Percentiles rank a stretch among this genome's conserved stretches.
These are phyloP conservation scores for Sebastes hubbsi DNA, from an alignment of 2,797 vertebrate species.

Conservation along the genomic window DNA sequence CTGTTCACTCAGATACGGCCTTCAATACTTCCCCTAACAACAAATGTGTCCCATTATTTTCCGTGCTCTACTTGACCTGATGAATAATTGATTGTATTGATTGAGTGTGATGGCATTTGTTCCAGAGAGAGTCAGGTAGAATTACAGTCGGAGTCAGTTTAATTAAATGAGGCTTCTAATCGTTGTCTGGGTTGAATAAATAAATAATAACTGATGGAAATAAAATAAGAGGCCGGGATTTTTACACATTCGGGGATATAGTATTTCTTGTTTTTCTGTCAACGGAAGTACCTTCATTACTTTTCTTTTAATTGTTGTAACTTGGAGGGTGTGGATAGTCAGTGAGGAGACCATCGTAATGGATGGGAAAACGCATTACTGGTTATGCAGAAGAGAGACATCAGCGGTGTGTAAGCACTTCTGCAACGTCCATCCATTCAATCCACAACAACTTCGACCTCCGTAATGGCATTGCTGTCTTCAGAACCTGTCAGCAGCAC, in stretches of 20 bases:
- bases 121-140: slow-evolving; percentile 32
- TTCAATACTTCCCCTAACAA: not conserved
- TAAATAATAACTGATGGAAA: slow-evolving; percentile 20
- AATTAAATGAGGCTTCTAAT: slow-evolving; percentile 41
- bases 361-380: not conserved
- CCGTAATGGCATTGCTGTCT: not conserved
- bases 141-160: slow-evolving; percentile 36
- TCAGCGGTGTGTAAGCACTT: not conserved
- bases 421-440: not conserved
- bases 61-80: slow-evolving; percentile 12
- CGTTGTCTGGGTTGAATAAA: slow-evolving; percentile 10
- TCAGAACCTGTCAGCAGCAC: not conserved
- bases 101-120: slow-evolving; percentile 40
- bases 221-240: not conserved
- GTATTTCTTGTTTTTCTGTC: not conserved
- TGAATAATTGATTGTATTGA: slow-evolving; percentile 71
- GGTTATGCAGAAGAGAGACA: not conserved
- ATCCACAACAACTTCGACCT: not conserved
- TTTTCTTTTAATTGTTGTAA: not conserved
- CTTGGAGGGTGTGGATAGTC: not conserved
- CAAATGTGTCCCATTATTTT: slow-evolving; percentile 7
- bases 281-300: not conserved
- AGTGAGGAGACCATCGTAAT: not conserved
- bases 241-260: not conserved
- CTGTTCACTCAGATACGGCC: not conserved